Conservation (phyloP, 2,888 invertebrate genomes). For the Brachyopa scutellaris region DNA sequence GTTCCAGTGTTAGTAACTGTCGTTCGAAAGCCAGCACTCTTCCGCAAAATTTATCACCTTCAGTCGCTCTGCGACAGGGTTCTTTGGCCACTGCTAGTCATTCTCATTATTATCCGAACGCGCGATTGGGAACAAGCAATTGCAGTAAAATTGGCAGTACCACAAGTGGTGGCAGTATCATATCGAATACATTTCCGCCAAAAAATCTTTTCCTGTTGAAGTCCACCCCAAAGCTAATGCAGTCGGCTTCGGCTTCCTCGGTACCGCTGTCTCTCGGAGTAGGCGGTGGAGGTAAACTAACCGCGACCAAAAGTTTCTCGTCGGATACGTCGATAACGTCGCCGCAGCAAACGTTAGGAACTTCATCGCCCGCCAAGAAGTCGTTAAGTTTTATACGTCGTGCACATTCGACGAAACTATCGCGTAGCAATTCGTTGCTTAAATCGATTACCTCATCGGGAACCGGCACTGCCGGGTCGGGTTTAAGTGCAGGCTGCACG, state of each 20-base stretch:
- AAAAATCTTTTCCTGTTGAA: constrained; percentile 81
- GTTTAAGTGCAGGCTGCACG: constrained; percentile 35
- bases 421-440: constrained; percentile 86
- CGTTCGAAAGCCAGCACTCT: constrained; percentile 85
- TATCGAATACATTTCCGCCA: constrained; percentile 81
- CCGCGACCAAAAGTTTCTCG: constrained; percentile 74
- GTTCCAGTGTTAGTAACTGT: constrained; percentile 78
- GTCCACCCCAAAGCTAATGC: constrained; percentile 78
- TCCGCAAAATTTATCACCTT: constrained; percentile 84
- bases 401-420: constrained; percentile 88
- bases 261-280: constrained; percentile 49
- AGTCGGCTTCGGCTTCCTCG: constrained; percentile 69
- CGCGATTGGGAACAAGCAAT: constrained; percentile 68
- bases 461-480: constrained; percentile 29
- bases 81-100: constrained; percentile 27
- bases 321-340: constrained; percentile 73
- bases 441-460: constrained; percentile 83
- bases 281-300: constrained; percentile 55
- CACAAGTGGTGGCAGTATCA: constrained; percentile 67
- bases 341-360: constrained; percentile 78
- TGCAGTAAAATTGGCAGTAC: constrained; percentile 74
- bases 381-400: constrained; percentile 86
- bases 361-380: constrained; percentile 83
- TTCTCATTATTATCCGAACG: constrained; percentile 33
- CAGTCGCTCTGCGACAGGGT: constrained; percentile 77